A percentile compares a stretch with the other conserved stretches of the same genome.
These are phyloP conservation scores for Laupala kohalensis DNA, from an alignment of 1,140 invertebrate genomes.

Conservation along the genomic window DNA sequence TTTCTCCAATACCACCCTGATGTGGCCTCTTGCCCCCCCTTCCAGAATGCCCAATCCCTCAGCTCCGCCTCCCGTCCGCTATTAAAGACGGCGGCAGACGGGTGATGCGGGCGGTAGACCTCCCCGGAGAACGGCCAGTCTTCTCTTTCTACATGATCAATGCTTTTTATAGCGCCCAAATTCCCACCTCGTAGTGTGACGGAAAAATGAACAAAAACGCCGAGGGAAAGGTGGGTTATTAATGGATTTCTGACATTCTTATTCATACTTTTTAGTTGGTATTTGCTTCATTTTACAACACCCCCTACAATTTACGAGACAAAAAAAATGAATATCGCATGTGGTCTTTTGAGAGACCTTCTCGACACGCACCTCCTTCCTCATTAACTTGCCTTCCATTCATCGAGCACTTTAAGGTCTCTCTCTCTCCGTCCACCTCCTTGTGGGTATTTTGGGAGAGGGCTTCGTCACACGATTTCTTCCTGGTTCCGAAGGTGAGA, in stretches of 20 bases:
- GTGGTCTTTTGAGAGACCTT: background rate
- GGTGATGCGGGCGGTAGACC: background rate
- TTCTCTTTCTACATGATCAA: background rate
- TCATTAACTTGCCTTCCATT: background rate
- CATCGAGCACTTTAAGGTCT: background rate
- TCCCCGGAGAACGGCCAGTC: background rate
- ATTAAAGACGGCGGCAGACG: background rate
- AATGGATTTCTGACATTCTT: background rate
- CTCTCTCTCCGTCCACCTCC: no score
- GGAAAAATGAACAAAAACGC: background rate
- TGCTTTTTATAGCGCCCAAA: background rate
- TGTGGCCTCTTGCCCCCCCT: no score
- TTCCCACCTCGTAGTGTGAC: background rate
- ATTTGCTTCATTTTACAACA: background rate
- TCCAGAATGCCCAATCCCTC: background rate
- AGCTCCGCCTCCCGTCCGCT: background rate
- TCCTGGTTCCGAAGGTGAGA: background rate
- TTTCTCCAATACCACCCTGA: no score
- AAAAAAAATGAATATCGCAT: background rate
- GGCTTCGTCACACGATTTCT: background rate
- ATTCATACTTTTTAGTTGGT: background rate
- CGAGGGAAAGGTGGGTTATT: background rate
- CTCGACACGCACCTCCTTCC: background rate
- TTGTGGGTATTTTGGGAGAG: background rate
- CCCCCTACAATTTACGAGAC: background rate